Percentiles rank a stretch among this genome's conserved stretches.
Conservation (phyloP, 2,797 vertebrate genomes). For the Poecilia velifera region DNA sequence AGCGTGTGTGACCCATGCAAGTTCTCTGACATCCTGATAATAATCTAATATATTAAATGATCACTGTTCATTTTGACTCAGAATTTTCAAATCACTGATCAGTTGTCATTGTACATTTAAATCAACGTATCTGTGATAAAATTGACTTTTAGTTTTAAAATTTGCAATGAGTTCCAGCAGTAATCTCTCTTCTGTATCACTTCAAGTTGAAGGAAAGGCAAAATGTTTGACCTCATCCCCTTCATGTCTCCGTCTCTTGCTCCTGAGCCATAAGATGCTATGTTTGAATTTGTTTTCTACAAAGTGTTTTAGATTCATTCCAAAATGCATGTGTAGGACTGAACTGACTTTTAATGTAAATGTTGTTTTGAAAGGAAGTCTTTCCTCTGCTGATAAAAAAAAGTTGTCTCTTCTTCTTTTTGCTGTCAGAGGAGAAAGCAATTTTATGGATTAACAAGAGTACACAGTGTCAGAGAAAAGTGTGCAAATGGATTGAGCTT, state of each 20-base stretch:
- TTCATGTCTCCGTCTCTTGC: conserved; percentile 5
- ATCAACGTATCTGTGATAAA: too few relatives aligned
- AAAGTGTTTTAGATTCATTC: conserved; percentile 1
- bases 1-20: background rate
- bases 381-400: conserved; percentile 5
- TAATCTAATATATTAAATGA: background rate
- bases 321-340: conserved; percentile 10
- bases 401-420: conserved; percentile 4
- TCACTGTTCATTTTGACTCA: background rate
- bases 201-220: background rate
- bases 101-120: background rate
- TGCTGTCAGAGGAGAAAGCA: background rate
- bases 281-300: background rate
- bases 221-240: background rate
- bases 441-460: background rate
- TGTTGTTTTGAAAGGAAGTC: conserved; percentile 18
- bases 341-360: background rate
- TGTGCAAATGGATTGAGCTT: background rate
- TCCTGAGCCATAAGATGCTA: background rate
- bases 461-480: background rate
- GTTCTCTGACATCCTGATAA: background rate
- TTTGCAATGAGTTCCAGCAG: background rate
- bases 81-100: background rate
- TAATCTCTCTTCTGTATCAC: background rate
- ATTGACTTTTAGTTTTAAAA: background rate